Conservation (phyloP, 2,113 vertebrate species). For the Serinus canaria region DNA sequence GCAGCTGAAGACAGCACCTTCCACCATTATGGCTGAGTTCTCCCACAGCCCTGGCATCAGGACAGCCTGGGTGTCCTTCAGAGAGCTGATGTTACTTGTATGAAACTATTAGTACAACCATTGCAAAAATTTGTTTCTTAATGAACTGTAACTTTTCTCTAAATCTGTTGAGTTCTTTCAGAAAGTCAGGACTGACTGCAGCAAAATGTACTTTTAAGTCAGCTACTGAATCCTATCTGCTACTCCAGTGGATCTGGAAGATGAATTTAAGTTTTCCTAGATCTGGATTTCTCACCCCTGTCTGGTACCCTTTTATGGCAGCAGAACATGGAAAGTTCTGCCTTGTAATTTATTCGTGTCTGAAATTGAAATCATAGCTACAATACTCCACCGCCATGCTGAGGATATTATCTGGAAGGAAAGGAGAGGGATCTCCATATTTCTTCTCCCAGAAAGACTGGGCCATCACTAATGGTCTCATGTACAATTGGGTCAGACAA, state of each 20-base stretch:
- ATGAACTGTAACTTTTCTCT: not conserved
- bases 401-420: not conserved
- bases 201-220: not conserved
- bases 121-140: not conserved
- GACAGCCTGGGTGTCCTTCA: not conserved
- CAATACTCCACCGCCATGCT: not conserved
- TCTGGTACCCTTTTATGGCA: conserved; percentile 14
- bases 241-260: not conserved
- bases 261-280: not conserved
- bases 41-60: not conserved
- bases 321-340: not conserved
- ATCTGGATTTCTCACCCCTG: not conserved
- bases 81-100: not conserved
- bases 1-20: not conserved
- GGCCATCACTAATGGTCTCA: not conserved
- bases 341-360: conserved; percentile 18
- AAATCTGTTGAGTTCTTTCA: not conserved
- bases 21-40: not conserved
- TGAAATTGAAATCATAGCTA: not conserved
- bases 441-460: not conserved
- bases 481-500: not conserved
- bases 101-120: not conserved
- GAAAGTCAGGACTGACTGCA: not conserved
- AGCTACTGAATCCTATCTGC: not conserved
- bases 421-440: not conserved